phyloP scores from a whole-genome alignment of 1,140 invertebrate genomes.

The Bombus turneri region DNA sequence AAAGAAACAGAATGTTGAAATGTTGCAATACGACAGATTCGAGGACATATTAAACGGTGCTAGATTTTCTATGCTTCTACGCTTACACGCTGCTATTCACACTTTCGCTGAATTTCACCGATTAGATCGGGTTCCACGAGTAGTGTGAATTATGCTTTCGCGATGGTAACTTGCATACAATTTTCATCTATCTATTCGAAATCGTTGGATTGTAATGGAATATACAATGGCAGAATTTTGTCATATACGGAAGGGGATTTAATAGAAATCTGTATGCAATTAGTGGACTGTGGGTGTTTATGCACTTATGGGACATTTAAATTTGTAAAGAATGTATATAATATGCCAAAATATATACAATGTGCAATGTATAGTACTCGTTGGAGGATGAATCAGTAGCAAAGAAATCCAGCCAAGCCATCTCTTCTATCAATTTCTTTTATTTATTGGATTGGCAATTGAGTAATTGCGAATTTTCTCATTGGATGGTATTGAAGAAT shows the following conservation, averaged over 20 bases:
- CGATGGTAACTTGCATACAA: background rate
- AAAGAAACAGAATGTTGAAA: background rate
- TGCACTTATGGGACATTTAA: too few species aligned
- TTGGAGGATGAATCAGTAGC: too few species aligned
- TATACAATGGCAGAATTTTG: background rate
- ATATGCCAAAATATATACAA: too few species aligned
- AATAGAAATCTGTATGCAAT: too few species aligned
- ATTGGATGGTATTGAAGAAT: too few species aligned
- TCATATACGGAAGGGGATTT: too few species aligned
- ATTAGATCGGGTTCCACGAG: slow-evolving; percentile 16
- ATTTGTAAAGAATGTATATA: accelerated
- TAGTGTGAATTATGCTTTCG: background rate
- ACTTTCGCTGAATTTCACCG: slow-evolving; percentile 55
- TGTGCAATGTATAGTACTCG: too few species aligned
- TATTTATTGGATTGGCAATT: too few species aligned
- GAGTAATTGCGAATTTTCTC: too few species aligned
- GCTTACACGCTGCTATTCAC: background rate
- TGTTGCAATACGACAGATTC: background rate
- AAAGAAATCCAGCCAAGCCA: too few species aligned
- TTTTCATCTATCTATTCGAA: background rate
- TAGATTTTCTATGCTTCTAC: background rate
- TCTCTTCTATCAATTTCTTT: too few species aligned
- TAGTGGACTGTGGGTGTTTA: too few species aligned
- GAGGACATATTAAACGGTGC: background rate
- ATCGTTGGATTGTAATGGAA: background rate